Percentiles rank a stretch among this genome's conserved stretches.
These are phyloP conservation scores for Peribatodes rhomboidaria DNA, from an alignment of 2,888 invertebrate species.

Conservation along the genomic window DNA sequence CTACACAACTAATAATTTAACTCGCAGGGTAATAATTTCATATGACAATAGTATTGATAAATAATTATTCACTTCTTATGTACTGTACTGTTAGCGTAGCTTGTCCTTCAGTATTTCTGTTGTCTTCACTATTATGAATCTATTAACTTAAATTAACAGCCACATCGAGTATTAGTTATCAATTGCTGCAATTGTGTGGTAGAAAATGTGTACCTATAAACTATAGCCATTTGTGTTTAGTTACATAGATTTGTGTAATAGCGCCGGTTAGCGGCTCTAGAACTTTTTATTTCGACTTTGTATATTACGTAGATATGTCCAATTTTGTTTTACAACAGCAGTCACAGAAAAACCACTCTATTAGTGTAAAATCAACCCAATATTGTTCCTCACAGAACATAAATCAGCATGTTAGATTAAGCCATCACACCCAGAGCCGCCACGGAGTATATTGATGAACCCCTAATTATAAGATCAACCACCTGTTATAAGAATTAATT, in stretches of 20 bases:
- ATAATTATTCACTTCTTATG: constrained; percentile 61
- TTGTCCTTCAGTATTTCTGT: constrained; percentile 62
- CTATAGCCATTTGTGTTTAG: constrained; percentile 70
- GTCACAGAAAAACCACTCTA: constrained; percentile 64
- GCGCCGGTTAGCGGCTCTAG: constrained; percentile 80
- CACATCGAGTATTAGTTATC: constrained; percentile 66
- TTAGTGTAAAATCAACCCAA: constrained; percentile 61
- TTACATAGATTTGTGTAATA: constrained; percentile 70
- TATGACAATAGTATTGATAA: constrained; percentile 51
- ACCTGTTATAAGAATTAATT: constrained; percentile 81
- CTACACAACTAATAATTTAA: constrained; percentile 60
- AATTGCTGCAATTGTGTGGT: constrained; percentile 75
- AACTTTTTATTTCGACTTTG: constrained; percentile 67
- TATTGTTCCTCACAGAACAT: constrained; percentile 67
- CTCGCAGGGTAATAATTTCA: constrained; percentile 65
- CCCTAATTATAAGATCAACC: constrained; percentile 74
- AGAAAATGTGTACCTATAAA: constrained; percentile 68
- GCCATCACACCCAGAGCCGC: constrained; percentile 73
- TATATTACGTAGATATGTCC: constrained; percentile 68
- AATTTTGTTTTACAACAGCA: constrained; percentile 59
- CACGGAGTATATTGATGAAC: constrained; percentile 69
- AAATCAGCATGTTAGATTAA: constrained; percentile 79
- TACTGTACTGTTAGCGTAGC: constrained; percentile 56
- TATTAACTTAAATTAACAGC: constrained; percentile 62
- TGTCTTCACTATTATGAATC: constrained; percentile 68